A percentile compares a stretch with the other conserved stretches of the same genome.
These are phyloP conservation scores for Motacilla tschutschensis DNA, from an alignment of 2,113 vertebrate genomes.

Conservation along the genomic window DNA sequence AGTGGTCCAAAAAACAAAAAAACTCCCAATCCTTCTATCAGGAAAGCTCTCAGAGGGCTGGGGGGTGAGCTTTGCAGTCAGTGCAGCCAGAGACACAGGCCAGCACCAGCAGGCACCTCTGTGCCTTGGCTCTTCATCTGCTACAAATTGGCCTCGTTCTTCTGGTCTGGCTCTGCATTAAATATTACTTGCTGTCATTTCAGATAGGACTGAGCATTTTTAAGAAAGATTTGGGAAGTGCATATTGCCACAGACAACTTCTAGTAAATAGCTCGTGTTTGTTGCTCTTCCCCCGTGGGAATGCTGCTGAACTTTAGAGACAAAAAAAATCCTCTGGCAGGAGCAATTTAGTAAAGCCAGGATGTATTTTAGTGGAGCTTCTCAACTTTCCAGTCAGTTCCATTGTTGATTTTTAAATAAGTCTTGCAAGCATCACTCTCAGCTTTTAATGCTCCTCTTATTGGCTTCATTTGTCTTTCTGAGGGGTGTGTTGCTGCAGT, in stretches of 20 bases:
- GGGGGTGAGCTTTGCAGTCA: not conserved
- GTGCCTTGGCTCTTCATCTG: constrained; percentile 4
- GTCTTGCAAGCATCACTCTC: not conserved
- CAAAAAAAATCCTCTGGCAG: constrained; percentile 1
- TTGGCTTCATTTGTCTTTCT: constrained; percentile 19
- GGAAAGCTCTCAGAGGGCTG: not conserved
- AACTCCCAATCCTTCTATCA: not conserved
- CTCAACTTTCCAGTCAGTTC: not conserved
- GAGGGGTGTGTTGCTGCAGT: not conserved
- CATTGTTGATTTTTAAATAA: not conserved
- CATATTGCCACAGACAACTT: not conserved
- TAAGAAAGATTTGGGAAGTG: not conserved
- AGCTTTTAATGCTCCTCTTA: not conserved
- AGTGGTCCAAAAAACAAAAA: not conserved
- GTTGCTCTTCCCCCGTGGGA: constrained; percentile 1
- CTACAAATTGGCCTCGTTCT: not conserved
- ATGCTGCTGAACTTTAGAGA: not conserved
- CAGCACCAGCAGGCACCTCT: not conserved
- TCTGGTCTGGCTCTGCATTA: not conserved
- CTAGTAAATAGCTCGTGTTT: not conserved
- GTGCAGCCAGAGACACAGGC: not conserved
- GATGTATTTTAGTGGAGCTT: not conserved
- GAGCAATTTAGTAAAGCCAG: not conserved
- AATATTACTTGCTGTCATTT: constrained; percentile 2
- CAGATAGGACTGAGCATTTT: constrained; percentile 11